A percentile compares a stretch with the other conserved stretches of the same genome.
phyloP scores from a whole-genome alignment of 1,140 invertebrate genomes.

The Tribolium castaneum region DNA sequence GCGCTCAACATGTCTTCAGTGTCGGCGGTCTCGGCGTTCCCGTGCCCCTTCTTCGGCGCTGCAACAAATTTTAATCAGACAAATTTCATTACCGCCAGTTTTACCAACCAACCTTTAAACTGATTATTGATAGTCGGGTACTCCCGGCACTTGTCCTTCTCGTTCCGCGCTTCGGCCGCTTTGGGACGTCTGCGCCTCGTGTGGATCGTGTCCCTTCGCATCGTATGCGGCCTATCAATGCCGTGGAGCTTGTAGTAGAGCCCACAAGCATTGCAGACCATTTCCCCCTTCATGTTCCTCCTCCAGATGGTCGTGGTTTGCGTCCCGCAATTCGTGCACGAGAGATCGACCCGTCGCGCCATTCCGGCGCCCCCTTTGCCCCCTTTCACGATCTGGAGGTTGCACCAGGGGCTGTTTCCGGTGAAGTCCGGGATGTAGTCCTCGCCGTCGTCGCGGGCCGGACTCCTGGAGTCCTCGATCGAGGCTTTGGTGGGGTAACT shows the following conservation, averaged over 20 bases:
- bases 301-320: slow-evolving; percentile 94
- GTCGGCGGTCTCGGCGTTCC: slow-evolving; percentile 51
- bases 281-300: slow-evolving; percentile 88
- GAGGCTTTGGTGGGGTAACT: slow-evolving; percentile 76
- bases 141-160: slow-evolving; percentile 43
- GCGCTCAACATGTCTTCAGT: slow-evolving; percentile 66
- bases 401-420: slow-evolving; percentile 62
- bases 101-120: slow-evolving; percentile 10
- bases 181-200: slow-evolving; percentile 90
- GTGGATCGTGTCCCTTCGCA: slow-evolving; percentile 97
- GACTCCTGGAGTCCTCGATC: slow-evolving; percentile 33
- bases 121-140: slow-evolving; percentile 17
- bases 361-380: slow-evolving; percentile 54
- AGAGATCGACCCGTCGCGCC: slow-evolving; percentile 74
- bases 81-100: neutral
- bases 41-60: slow-evolving; percentile 44
- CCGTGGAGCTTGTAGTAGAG: slow-evolving; percentile 94
- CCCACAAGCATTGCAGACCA: slow-evolving; percentile 95
- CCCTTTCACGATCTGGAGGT: slow-evolving; percentile 57
- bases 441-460: slow-evolving; percentile 30
- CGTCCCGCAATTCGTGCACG: slow-evolving; percentile 87
- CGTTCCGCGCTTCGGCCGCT: slow-evolving; percentile 62
- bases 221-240: slow-evolving; percentile 90
- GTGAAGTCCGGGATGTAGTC: slow-evolving; percentile 61
- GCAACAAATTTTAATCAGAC: slow-evolving; percentile 21